Base-by-base conservation (phyloP, 2,113 vertebrate genomes). In the Notarius lentiginosus region DNA sequence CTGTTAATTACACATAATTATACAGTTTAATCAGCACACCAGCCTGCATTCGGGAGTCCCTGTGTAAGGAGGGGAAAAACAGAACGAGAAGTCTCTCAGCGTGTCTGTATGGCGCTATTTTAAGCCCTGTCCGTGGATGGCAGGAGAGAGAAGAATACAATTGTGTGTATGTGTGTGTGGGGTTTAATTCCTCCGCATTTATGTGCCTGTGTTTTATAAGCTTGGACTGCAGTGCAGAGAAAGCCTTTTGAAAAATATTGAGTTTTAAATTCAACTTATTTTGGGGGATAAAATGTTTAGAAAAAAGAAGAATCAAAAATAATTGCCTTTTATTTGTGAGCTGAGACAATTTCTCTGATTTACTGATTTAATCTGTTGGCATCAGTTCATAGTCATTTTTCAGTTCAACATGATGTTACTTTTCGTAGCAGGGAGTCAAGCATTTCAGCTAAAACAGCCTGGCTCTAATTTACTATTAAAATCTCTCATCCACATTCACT, bases 1-100 rank as follows among this genome's bases (percentile, higher is more conserved):
- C 87, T 84, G 88, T 88, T 94, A 95, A 94, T 95, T 94, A 93
- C 89, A 88, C 87, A 83, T 93, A 95, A 94, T 94, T 93, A 91
- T 80, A 94, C 91, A 93, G 93, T 93, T 95, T 92, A 94, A 90
- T 94, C 93, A 94, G 91, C 90, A 60, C 88, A 87, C 91, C 89
- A 88, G 85, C 90, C 72, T 82, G 87, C 83, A 15, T 85, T 83
- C 27, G 9, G 63, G 84, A 65, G 68, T 65, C 56, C 82, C 70
- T 85, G 87, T 60, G 58, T 88, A 82, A 66, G n/a, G 55, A 27
- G 47, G 53, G 65, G 10, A 17, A 58, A 55, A 65, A 87, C 14
- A 76, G 49, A 87, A 51, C 5, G 47, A 87, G 80, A 63, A 65
- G 27, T 66, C 58, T 41, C 86, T 66, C 86, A 72, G 70, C 27